Percentiles rank a stretch among this genome's conserved stretches.
phyloP scores from a whole-genome alignment of 2,797 vertebrate genomes.

The Centroberyx gerrardi region DNA sequence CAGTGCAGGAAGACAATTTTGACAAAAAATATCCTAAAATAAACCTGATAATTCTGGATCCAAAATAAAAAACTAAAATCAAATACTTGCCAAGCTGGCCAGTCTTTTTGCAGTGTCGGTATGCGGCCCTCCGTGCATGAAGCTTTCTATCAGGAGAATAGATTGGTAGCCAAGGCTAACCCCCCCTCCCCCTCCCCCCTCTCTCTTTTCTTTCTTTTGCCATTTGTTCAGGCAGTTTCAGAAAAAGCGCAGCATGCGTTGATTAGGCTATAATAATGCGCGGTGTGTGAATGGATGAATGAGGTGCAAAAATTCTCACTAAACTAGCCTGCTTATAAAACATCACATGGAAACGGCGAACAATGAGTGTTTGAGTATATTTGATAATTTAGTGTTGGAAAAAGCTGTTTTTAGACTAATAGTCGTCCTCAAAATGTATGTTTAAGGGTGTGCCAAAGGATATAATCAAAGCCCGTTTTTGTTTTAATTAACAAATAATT shows the following conservation, averaged over 20 bases:
- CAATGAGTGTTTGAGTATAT: conserved; percentile 24
- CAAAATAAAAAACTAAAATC: conserved; percentile 20
- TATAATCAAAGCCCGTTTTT: no score
- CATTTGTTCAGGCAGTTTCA: conserved; percentile 76
- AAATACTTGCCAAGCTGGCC: conserved; percentile 31
- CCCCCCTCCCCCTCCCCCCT: conserved; percentile 35
- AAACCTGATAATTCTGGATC: not conserved
- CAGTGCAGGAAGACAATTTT: no score
- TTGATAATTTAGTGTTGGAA: not conserved
- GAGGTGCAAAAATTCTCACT: conserved; percentile 63
- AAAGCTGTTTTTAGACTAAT: not conserved
- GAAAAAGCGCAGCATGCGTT: conserved; percentile 77
- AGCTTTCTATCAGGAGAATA: conserved; percentile 71
- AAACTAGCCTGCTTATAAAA: conserved; percentile 57
- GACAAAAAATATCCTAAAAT: no score
- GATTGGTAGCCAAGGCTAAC: conserved; percentile 48
- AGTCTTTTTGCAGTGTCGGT: conserved; percentile 64
- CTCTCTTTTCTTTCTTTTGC: conserved; percentile 63
- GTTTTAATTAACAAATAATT: no score
- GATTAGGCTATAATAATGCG: conserved; percentile 76
- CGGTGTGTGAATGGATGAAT: conserved; percentile 76
- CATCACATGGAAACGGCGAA: conserved; percentile 24
- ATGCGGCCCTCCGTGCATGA: conserved; percentile 76
- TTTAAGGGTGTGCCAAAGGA: not conserved
- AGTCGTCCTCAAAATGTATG: not conserved